Conservation (phyloP, 2,113 vertebrate genomes). For the Geococcyx californianus region DNA sequence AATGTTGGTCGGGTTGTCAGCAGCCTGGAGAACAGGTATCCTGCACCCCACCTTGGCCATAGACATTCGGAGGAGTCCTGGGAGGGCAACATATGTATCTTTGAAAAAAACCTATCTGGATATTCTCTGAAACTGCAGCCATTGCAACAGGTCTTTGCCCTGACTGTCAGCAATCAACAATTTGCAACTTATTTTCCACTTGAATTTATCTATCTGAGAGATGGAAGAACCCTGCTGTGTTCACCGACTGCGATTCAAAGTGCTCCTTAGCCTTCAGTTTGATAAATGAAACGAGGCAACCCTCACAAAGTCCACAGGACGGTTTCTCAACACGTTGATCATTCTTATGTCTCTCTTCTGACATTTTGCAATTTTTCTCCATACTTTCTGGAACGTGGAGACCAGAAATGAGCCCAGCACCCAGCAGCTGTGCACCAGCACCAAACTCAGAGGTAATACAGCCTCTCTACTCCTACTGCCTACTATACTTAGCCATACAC, state of each 20-base stretch:
- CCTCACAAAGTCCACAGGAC: neutral
- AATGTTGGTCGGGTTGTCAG: neutral
- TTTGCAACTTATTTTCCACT: neutral
- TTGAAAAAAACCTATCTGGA: neutral
- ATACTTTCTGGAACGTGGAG: neutral
- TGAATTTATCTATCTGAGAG: neutral
- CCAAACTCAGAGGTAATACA: neutral
- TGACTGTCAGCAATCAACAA: neutral
- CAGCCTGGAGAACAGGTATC: neutral
- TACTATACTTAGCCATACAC: slow-evolving; percentile 9
- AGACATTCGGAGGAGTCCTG: neutral
- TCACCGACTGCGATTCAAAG: neutral
- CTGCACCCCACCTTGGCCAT: neutral
- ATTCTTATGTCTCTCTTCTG: neutral
- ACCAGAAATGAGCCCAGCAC: neutral
- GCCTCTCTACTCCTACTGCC: slow-evolving; percentile 31
- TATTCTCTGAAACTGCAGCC: neutral
- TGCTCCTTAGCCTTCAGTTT: neutral
- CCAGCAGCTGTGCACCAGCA: neutral
- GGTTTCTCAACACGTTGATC: neutral
- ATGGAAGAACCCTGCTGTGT: neutral
- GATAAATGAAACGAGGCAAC: neutral
- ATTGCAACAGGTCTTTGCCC: neutral
- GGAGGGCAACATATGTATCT: fast-evolving
- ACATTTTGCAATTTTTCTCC: neutral